Base-by-base conservation (phyloP, 2,113 vertebrate genomes). In the Cottus gobio region DNA sequence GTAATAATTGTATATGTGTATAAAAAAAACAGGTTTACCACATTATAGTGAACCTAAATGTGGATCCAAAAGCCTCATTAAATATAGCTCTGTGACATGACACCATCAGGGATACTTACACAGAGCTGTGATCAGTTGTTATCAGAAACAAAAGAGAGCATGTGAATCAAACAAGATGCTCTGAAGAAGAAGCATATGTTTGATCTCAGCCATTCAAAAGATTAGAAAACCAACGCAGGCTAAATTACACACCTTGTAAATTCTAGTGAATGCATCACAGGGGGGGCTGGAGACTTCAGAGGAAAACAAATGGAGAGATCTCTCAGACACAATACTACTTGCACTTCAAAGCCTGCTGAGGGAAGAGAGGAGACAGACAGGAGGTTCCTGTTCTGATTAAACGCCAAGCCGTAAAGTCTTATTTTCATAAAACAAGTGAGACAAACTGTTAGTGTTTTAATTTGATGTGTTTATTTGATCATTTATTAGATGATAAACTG, bases 291-390 rank as follows among this genome's bases (percentile, higher is more conserved):
- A 79, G 84, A 93, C 94, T 90, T 94, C 93, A 93, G 90, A 94
- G 86, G 83, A 65, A 89, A 93, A 94, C 94, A 95, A 94, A 94
- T 94, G 94, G 91, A 90, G 85, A 88, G 89, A 87, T 85, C 81
- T 81, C 79, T 86, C 85, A 89, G 89, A 92, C 88, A 93, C 92
- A 95, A 94, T 92, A 75, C 75, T 63, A 72, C 77, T 72, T 78
- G 72, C 86, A 90, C 90, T 93, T 95, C 94, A 95, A 95, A 95
- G 93, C 63, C 48, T 28, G 58, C n/a, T 13, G 34, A 68, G 67
- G 74, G 64, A 82, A 69, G 70, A 90, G 84, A 72, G 78, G 76
- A 86, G 82, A 91, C 63, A 30, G 67, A 72, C 37, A 68, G 62
- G 82, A 85, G 63, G 69, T 78, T 75, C 70, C 67, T 74, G 34